These are phyloP conservation scores for Hyperoplus immaculatus DNA, from an alignment of 2,797 vertebrate species.

Conservation along the genomic window DNA sequence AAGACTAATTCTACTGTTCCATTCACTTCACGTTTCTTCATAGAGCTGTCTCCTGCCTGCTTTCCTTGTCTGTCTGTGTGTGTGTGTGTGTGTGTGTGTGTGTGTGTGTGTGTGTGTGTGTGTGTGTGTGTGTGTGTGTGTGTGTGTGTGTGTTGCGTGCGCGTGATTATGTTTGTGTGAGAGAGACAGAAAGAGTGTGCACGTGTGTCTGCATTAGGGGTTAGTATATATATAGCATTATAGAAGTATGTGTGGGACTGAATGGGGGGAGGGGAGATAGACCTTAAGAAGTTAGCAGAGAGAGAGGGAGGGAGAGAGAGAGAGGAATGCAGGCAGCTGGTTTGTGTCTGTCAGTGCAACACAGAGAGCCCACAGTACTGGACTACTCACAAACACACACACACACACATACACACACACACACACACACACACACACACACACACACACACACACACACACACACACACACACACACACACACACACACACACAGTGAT, in stretches of 20 bases:
- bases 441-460: constrained; percentile 39
- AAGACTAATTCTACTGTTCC: constrained; percentile 9
- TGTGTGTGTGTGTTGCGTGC: constrained; percentile 20
- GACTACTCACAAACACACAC: constrained; percentile 48
- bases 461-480: constrained; percentile 37
- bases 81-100: constrained; percentile 17
- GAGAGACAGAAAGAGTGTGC: not conserved
- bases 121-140: constrained; percentile 21
- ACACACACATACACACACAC: not conserved
- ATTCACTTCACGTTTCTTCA: constrained; percentile 9
- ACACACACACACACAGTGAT: constrained; percentile 54
- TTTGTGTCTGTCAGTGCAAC: constrained; percentile 84
- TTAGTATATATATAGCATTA: constrained; percentile 55
- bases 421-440: constrained; percentile 45
- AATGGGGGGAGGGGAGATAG: constrained; percentile 69
- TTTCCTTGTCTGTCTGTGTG: constrained; percentile 17
- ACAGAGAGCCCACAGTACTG: constrained; percentile 84
- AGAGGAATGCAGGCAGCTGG: constrained; percentile 85
- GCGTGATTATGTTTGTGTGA: not conserved
- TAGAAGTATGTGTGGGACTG: constrained; percentile 69
- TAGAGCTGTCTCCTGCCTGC: constrained; percentile 30
- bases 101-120: constrained; percentile 15
- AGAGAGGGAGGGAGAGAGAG: constrained; percentile 54
- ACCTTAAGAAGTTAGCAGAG: constrained; percentile 68
- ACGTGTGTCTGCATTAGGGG: constrained; percentile 4